phyloP scores from a whole-genome alignment of 2,113 vertebrate species.

The Aphyosemion australe region DNA sequence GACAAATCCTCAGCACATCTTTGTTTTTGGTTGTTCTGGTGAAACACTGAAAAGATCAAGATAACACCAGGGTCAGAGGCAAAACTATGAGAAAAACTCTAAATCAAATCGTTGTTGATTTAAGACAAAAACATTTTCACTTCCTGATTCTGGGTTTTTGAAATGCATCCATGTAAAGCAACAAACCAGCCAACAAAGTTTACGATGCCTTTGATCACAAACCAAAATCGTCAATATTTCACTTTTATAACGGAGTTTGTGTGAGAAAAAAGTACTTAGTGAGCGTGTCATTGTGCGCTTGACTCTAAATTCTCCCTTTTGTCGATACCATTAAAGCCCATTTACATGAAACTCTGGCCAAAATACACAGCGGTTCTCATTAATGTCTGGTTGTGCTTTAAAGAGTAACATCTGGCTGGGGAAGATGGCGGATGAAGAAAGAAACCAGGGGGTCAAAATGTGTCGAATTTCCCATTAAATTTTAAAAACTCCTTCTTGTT shows the following conservation, averaged over 20 bases:
- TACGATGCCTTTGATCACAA: neutral
- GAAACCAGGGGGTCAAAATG: constrained; percentile 6
- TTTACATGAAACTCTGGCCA: constrained; percentile 26
- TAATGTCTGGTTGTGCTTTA: constrained; percentile 14
- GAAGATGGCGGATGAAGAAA: constrained; percentile 5
- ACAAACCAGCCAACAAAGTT: neutral
- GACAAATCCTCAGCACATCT: too few relatives aligned
- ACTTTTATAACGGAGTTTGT: neutral
- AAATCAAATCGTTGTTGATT: neutral
- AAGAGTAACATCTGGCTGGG: constrained; percentile 32
- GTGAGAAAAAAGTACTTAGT: neutral
- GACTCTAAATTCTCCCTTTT: too few relatives aligned
- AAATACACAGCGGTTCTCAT: constrained; percentile 4
- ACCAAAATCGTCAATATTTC: constrained; percentile 7
- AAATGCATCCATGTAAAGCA: neutral
- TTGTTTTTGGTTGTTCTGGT: too few relatives aligned
- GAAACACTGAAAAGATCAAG: too few relatives aligned
- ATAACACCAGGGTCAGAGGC: too few relatives aligned
- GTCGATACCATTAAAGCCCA: constrained; percentile 1
- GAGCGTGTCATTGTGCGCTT: neutral
- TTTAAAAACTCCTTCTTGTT: constrained; percentile 16
- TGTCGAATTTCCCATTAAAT: constrained; percentile 18
- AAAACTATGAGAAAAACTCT: too few relatives aligned
- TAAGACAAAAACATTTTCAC: neutral
- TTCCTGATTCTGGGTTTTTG: neutral